phyloP scores from a whole-genome alignment of 2,113 vertebrate species.

The Urocynchramus pylzowi region DNA sequence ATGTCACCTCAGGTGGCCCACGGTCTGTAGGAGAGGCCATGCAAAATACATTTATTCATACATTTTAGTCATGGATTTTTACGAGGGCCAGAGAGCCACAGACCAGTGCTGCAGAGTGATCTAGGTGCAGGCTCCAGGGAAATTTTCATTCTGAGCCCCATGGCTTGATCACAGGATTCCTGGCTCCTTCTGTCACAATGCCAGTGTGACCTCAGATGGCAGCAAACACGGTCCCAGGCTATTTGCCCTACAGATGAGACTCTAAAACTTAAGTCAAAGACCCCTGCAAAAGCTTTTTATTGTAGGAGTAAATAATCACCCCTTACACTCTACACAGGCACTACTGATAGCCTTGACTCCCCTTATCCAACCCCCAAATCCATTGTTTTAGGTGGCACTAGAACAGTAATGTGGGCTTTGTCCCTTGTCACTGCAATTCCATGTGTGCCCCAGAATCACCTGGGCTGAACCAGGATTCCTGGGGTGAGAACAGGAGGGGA shows the following conservation, averaged over 20 bases:
- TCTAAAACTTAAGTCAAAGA: not conserved
- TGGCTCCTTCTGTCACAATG: not conserved
- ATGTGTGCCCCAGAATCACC: not conserved
- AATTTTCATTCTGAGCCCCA: not conserved
- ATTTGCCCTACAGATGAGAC: not conserved
- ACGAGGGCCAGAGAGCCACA: not conserved
- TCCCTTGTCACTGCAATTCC: not conserved
- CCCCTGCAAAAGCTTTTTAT: not conserved
- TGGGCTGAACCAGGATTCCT: not conserved
- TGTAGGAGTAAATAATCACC: not conserved
- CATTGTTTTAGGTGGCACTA: not conserved
- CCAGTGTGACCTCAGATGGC: not conserved
- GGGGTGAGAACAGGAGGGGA: not conserved
- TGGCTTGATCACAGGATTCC: not conserved
- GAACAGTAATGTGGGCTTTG: not conserved
- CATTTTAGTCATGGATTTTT: not conserved
- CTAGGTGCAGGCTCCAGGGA: not conserved
- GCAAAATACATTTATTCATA: not conserved
- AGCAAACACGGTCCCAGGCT: not conserved
- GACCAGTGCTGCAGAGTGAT: not conserved
- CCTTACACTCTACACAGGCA: not conserved
- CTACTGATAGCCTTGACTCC: not conserved
- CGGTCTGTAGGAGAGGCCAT: not conserved
- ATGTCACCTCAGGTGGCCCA: not conserved
- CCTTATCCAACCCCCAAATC: not conserved